Conservation (phyloP, 2,888 invertebrate genomes). For the Morinoia aosen region DNA sequence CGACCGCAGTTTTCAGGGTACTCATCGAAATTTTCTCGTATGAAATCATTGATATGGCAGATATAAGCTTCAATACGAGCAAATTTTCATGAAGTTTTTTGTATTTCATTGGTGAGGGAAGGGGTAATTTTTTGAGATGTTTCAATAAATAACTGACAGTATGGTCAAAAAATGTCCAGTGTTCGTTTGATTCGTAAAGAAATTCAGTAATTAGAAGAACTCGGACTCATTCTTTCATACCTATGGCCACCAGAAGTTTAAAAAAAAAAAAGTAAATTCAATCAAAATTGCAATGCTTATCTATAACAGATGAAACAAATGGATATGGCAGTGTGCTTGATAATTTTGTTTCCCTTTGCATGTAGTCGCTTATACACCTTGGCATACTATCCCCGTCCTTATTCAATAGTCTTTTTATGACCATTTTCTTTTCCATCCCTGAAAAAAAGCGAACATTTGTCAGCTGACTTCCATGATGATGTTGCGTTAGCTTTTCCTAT, state of each 20-base stretch:
- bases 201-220: neutral
- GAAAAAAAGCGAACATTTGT: neutral
- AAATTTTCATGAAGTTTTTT: no score
- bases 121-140: no score
- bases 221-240: neutral
- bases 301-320: neutral
- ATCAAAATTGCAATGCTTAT: neutral
- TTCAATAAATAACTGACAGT: no score
- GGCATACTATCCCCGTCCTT: no score
- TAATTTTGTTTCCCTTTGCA: neutral
- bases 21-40: neutral
- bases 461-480: neutral
- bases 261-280: neutral
- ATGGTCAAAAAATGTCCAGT: no score
- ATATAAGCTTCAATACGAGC: no score
- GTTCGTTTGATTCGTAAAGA: neutral
- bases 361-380: no score
- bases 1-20: neutral
- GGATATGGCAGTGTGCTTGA: neutral
- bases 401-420: neutral
- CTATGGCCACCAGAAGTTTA: neutral
- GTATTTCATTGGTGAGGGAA: no score
- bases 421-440: neutral
- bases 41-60: no score
- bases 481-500: neutral